phyloP scores from a whole-genome alignment of 2,888 invertebrate genomes.

The Petrolisthes cinctipes region DNA sequence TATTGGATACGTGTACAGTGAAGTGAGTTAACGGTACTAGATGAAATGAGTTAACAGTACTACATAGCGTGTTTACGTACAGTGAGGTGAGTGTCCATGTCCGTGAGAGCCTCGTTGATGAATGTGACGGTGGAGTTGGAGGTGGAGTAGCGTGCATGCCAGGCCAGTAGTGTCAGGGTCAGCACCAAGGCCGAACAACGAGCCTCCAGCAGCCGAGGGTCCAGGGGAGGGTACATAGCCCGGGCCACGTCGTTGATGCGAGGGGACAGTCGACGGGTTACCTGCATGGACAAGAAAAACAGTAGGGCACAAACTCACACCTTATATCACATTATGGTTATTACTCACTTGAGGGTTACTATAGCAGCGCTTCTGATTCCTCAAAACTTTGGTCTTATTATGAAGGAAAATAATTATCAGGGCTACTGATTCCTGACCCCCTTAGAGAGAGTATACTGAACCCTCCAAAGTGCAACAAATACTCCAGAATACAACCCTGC shows the following conservation, averaged over 20 bases:
- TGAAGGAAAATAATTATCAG: too few species aligned
- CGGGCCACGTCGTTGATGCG: conserved; percentile 80
- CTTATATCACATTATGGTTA: background rate
- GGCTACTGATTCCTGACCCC: too few species aligned
- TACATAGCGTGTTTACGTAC: too few species aligned
- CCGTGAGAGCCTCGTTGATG: conserved; percentile 77
- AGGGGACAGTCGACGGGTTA: conserved; percentile 77
- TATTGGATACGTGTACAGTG: too few species aligned
- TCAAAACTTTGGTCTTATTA: too few species aligned
- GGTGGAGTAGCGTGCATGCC: conserved; percentile 79
- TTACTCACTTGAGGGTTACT: background rate
- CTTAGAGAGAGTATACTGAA: too few species aligned
- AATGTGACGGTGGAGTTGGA: conserved; percentile 76
- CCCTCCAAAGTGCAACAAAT: too few species aligned
- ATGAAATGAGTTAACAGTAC: too few species aligned
- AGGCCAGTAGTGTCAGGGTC: conserved; percentile 78
- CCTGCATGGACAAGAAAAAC: conserved; percentile 68
- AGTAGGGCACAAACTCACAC: background rate
- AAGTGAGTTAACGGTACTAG: too few species aligned
- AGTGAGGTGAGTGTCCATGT: conserved; percentile 77
- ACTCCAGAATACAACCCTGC: too few species aligned
- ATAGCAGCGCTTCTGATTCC: background rate
- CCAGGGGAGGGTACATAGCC: conserved; percentile 80
- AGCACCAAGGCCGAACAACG: conserved; percentile 78
- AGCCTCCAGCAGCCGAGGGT: conserved; percentile 78